A percentile compares a stretch with the other conserved stretches of the same genome.
These are phyloP conservation scores for Tipula lateralis DNA, from an alignment of 2,888 invertebrate genomes.

Conservation along the genomic window DNA sequence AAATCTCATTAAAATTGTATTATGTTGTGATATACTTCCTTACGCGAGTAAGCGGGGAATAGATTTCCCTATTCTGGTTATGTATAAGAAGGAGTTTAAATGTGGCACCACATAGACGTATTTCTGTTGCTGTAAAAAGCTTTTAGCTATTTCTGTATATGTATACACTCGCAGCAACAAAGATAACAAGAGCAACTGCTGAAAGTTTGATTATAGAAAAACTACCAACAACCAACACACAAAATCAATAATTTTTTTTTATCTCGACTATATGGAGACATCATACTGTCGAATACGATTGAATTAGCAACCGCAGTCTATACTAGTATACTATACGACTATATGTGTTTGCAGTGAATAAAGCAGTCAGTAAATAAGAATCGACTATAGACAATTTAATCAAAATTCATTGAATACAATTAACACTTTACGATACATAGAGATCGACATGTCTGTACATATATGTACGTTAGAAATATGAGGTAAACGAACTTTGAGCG, in stretches of 20 bases:
- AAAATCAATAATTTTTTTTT: not conserved
- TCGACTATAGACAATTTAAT: not conserved
- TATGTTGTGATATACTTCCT: not conserved
- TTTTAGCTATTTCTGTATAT: no score
- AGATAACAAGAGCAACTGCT: not conserved
- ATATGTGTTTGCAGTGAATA: not conserved
- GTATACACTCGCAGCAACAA: not conserved
- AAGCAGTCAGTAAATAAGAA: not conserved
- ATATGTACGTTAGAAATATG: not conserved
- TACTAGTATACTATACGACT: not conserved
- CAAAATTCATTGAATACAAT: not conserved
- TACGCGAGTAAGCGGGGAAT: not conserved
- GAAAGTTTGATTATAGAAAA: not conserved
- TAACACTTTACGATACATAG: not conserved
- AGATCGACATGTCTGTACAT: not conserved
- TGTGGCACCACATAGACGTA: not conserved
- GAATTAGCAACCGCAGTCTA: not conserved
- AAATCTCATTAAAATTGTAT: not conserved
- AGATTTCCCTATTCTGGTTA: not conserved
- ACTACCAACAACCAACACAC: no score
- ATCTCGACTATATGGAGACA: constrained; percentile 2
- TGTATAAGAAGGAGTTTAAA: not conserved
- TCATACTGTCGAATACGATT: not conserved
- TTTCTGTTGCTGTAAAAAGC: no score
- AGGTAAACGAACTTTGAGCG: not conserved